Evolutionary conservation across 2,888 invertebrate species (phyloP).

Genomic region (Lasius platythorax): DNA sequence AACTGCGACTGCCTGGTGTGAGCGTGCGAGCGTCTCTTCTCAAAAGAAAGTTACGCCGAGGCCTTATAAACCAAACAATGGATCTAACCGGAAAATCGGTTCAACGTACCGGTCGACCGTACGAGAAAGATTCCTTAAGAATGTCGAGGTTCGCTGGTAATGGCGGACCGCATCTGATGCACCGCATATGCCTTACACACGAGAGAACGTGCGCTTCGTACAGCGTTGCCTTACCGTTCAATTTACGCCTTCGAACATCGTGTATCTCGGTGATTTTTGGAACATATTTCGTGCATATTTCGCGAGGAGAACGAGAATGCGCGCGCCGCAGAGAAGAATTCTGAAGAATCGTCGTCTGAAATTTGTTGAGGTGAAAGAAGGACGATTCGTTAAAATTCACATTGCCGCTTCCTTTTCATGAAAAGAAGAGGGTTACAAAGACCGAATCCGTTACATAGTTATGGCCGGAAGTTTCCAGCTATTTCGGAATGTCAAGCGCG

Average conservation of each 20-base stretch:
- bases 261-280: neutral
- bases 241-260: neutral
- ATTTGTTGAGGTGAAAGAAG: constrained; percentile 65
- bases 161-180: constrained; percentile 60
- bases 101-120: constrained; percentile 44
- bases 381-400: constrained; percentile 70
- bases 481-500: neutral
- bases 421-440: constrained; percentile 21
- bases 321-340: constrained; percentile 62
- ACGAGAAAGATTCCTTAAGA: constrained; percentile 69
- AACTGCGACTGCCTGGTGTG: neutral
- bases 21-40: constrained; percentile 23
- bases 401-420: constrained; percentile 40
- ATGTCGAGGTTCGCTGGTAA: constrained; percentile 69
- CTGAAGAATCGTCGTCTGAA: constrained; percentile 72
- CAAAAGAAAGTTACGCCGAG: constrained; percentile 51
- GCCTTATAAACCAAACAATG: constrained; percentile 51
- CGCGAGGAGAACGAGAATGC: constrained; percentile 33
- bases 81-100: constrained; percentile 64
- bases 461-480: neutral
- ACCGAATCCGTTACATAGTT: constrained; percentile 29
- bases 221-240: neutral
- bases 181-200: neutral
- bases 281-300: neutral
- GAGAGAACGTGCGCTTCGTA: constrained; percentile 50